Evolutionary conservation across 2,888 invertebrate genomes (phyloP).

Genomic region (Frankliniella fusca): DNA sequence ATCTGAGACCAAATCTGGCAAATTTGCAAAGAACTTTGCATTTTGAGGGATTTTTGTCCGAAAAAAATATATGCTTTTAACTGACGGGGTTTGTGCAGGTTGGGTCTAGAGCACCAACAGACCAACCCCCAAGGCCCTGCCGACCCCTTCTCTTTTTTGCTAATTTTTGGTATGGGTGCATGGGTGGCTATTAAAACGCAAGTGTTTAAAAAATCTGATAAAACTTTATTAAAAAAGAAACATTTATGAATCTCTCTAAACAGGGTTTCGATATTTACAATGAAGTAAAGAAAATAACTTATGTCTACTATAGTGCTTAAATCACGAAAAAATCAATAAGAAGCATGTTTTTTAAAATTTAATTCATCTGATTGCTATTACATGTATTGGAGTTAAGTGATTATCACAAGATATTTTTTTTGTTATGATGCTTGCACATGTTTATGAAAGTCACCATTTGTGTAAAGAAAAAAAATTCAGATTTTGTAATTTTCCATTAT

Average conservation of each 20-base stretch:
- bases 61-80: too few relatives aligned
- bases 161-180: too few relatives aligned
- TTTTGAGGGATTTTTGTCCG: too few relatives aligned
- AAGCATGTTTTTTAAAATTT: not conserved
- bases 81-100: too few relatives aligned
- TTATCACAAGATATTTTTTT: slow-evolving; percentile 8
- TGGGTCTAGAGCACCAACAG: too few relatives aligned
- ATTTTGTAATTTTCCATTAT: not conserved
- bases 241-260: slow-evolving; percentile 6
- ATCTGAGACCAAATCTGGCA: too few relatives aligned
- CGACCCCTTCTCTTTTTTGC: too few relatives aligned
- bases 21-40: too few relatives aligned
- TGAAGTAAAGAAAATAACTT: slow-evolving; percentile 4
- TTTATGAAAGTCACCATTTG: not conserved
- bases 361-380: not conserved
- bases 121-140: too few relatives aligned
- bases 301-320: not conserved
- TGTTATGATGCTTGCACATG: not conserved
- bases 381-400: slow-evolving; percentile 1
- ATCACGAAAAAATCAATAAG: not conserved
- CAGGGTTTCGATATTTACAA: slow-evolving; percentile 8
- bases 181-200: too few relatives aligned
- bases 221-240: slow-evolving; percentile 27
- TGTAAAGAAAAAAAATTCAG: not conserved
- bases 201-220: not conserved